A percentile compares a stretch with the other conserved stretches of the same genome.
phyloP scores from a whole-genome alignment of 2,888 invertebrate genomes.

The Dorcus hopei region DNA sequence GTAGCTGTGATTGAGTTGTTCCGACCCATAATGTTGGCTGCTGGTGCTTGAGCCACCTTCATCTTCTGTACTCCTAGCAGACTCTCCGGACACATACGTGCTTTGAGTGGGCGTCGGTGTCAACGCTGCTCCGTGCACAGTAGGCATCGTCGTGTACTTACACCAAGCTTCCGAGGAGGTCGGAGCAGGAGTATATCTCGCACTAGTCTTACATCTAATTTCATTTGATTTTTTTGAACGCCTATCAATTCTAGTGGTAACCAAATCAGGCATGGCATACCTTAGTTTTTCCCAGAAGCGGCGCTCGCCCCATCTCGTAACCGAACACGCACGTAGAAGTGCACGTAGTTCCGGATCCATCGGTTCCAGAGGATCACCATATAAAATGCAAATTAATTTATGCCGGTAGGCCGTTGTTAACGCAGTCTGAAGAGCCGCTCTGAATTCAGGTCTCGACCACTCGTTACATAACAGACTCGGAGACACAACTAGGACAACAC shows the following conservation, averaged over 20 bases:
- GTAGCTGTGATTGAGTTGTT: constrained; percentile 66
- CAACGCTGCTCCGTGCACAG: constrained; percentile 53
- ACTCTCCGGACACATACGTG: constrained; percentile 59
- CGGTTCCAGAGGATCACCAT: constrained; percentile 68
- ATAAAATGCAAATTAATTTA: constrained; percentile 59
- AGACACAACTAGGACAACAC: constrained; percentile 77
- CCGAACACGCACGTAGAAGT: constrained; percentile 67
- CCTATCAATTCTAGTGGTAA: constrained; percentile 57
- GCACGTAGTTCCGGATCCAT: constrained; percentile 75
- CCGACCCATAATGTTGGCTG: constrained; percentile 63
- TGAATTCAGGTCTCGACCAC: constrained; percentile 79
- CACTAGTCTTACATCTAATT: constrained; percentile 58
- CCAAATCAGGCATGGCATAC: constrained; percentile 70
- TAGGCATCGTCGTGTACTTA: constrained; percentile 62
- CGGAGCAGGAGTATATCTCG: constrained; percentile 70
- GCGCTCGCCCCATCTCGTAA: constrained; percentile 71
- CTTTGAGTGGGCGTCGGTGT: constrained; percentile 61
- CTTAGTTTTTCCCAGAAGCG: constrained; percentile 84
- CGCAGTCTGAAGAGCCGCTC: constrained; percentile 75
- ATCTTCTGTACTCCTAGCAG: constrained; percentile 52
- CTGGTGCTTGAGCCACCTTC: constrained; percentile 53
- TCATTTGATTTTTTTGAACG: constrained; percentile 55
- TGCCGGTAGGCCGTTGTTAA: constrained; percentile 65
- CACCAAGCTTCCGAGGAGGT: constrained; percentile 71
- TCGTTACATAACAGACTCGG: constrained; percentile 78